These are phyloP conservation scores for Danaus plexippus DNA, from an alignment of 1,140 invertebrate genomes.

Conservation along the genomic window DNA sequence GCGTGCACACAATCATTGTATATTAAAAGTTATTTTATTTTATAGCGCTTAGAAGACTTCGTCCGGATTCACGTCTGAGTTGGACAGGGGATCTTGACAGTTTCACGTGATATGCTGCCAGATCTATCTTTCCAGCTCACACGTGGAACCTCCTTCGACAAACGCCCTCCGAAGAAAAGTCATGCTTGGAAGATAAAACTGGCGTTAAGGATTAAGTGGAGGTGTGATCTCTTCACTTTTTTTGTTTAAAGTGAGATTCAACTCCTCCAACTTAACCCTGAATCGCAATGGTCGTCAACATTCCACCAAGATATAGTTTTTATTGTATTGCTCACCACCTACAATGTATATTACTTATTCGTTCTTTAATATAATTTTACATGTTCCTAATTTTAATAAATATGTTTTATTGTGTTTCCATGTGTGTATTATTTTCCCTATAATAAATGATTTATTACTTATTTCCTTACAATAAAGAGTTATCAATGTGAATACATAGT, in stretches of 20 bases:
- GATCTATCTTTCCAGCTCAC: constrained; percentile 74
- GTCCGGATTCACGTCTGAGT: constrained; percentile 64
- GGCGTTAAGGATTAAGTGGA: constrained; percentile 71
- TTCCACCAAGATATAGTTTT: too few relatives aligned
- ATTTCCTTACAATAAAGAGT: too few relatives aligned
- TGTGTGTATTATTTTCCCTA: too few relatives aligned
- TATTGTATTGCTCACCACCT: too few relatives aligned
- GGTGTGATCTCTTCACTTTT: constrained; percentile 74
- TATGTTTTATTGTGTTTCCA: too few relatives aligned
- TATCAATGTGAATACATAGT: too few relatives aligned
- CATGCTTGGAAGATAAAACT: constrained; percentile 12
- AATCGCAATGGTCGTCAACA: constrained; percentile 31
- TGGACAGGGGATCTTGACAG: constrained; percentile 72
- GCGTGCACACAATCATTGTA: constrained; percentile 26
- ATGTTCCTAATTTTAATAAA: too few relatives aligned
- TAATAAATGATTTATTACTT: too few relatives aligned
- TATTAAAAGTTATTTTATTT: constrained; percentile 21
- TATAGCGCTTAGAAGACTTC: constrained; percentile 30
- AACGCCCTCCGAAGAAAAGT: background rate
- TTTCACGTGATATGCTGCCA: constrained; percentile 62
- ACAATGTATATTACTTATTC: too few relatives aligned
- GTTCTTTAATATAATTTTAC: too few relatives aligned
- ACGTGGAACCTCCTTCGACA: constrained; percentile 44
- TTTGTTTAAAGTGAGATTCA: constrained; percentile 72
- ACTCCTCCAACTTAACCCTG: constrained; percentile 73